A percentile compares a stretch with the other conserved stretches of the same genome.
Conservation (phyloP, 2,797 vertebrate species). For the Artibeus lituratus region DNA sequence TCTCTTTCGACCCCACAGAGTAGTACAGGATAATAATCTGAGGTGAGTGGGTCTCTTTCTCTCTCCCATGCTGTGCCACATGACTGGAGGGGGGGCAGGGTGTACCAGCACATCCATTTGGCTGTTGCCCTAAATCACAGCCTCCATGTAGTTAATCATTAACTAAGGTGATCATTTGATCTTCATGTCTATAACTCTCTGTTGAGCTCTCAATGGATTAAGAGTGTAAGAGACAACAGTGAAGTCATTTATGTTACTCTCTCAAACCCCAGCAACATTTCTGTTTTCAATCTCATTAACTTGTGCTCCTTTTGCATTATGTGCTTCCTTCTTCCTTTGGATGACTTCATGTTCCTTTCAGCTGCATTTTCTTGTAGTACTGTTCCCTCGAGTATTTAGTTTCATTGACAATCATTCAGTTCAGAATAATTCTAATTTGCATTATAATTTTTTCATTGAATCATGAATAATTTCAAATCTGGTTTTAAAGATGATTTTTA, state of each 20-base stretch:
- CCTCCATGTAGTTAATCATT: background rate
- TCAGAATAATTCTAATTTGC: constrained; percentile 3
- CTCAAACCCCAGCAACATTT: background rate
- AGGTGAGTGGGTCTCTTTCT: background rate
- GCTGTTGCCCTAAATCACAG: background rate
- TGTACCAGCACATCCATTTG: background rate
- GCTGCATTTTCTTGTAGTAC: background rate
- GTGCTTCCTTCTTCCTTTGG: background rate
- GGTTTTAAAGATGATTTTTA: background rate
- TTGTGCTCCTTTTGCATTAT: background rate
- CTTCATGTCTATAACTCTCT: background rate
- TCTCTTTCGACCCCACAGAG: background rate
- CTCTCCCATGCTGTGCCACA: background rate
- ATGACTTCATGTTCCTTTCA: background rate
- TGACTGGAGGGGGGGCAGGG: background rate
- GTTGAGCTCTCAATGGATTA: background rate
- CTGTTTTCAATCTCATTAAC: constrained; percentile 2
- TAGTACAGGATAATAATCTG: background rate
- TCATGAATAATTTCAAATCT: background rate
- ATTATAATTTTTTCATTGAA: background rate
- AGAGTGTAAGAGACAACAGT: background rate
- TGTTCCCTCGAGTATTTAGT: background rate
- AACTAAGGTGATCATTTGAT: background rate
- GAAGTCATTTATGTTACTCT: background rate
- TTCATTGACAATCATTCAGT: background rate